Percentiles rank a stretch among this genome's conserved stretches.
Conservation (phyloP, 2,797 vertebrate genomes). For the Coregonus suidteri region DNA sequence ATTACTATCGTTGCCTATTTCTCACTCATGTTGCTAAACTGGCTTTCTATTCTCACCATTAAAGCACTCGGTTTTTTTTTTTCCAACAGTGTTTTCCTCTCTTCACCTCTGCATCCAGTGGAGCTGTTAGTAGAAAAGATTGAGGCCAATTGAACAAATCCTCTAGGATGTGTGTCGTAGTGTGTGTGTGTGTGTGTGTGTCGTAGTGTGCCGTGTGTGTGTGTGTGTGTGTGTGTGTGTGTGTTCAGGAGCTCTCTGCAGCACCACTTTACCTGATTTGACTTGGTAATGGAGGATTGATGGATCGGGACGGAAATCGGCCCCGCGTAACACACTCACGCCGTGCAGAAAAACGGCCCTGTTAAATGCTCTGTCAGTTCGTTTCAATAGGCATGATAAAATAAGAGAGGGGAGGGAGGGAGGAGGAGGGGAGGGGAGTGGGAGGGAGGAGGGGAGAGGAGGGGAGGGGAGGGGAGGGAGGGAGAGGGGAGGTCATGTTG, state of each 20-base stretch:
- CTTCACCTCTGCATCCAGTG: conserved; percentile 40
- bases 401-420: too few relatives aligned
- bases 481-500: conserved; percentile 10
- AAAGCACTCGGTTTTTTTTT: conserved; percentile 36
- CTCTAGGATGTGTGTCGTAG: conserved; percentile 34
- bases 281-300: conserved; percentile 97
- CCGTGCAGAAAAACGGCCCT: conserved; percentile 65
- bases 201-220: too few relatives aligned
- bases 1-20: conserved; percentile 5
- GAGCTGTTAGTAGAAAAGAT: conserved; percentile 69
- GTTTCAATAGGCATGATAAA: conserved; percentile 63
- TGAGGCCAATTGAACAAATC: conserved; percentile 81
- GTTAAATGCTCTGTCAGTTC: conserved; percentile 78
- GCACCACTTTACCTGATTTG: conserved; percentile 89
- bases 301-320: conserved; percentile 87
- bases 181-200: too few relatives aligned
- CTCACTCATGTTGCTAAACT: too few relatives aligned
- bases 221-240: too few relatives aligned
- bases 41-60: conserved; percentile 33
- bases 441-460: too few relatives aligned
- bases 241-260: too few relatives aligned
- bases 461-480: too few relatives aligned
- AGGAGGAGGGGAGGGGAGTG: not conserved
- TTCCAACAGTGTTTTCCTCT: not conserved
- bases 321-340: conserved; percentile 59